Base-by-base conservation (phyloP, 2,888 invertebrate species). In the Aleiodes leptofemur region DNA sequence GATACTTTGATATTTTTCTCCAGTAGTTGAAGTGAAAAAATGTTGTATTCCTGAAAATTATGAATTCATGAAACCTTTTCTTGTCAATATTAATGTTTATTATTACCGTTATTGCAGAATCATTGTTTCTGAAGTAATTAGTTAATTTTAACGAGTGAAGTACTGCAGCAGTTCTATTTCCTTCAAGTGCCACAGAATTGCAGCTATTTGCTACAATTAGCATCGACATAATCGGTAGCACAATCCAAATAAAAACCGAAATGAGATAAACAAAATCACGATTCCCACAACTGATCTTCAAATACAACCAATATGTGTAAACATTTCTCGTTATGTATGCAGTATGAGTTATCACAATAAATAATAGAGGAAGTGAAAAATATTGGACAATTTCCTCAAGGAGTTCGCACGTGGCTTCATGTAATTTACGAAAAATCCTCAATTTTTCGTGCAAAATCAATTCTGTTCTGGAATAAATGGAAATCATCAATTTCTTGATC, bases 301-400 rank as follows among this genome's bases (percentile, higher is more conserved):
- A 16, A 11, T 64, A 64, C 43, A 64, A 43, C 64, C 43, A 64
- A 64, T 16, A 16, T 6, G 64, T 48, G 23, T 64, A 64, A 64
- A 64, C 34, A 14, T 64, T 14, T 14, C 48, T 64, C 4, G 64
- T 64, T 64, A 64, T 48, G 8, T 48, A 64, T 1, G 43, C 43
- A 6, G 7, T 29, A 14, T 64, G 64, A 16, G 34, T 11, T 13
- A 14, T 13, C 5, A 64, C 48, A 4, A n/a, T 14, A 3, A 43
- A 9, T 14, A 64, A 64, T 8, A 64, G 38, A 6, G 43, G 48
- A 16, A 64, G 9, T 16, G 64, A 14, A 48, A 64, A 64, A 64
- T 64, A 23, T 48, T 9, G 16, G 2, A 48, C 48, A 43, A 48
- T 64, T 14, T 11, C 16, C 11, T 64, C 16, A 13, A 64, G 48